These are phyloP conservation scores for Bos taurus DNA, from an alignment of 2,113 vertebrate genomes.

Conservation along the genomic window ARS-UCD2.0 NC_037336.1:85151501-85152000, in stretches of 20 bases:
- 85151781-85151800: not conserved
- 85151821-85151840: conserved; percentile 21
- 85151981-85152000: not conserved
- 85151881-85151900: not conserved
- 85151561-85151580: not conserved
- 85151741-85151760: conserved; percentile 31
- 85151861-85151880: not conserved
- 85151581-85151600: conserved; percentile 5
- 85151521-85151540: not conserved
- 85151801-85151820: not conserved
- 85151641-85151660: not conserved
- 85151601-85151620: not conserved
- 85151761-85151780: not conserved
- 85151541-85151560: not conserved
- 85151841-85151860: not conserved
- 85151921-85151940: not conserved
- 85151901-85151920: conserved; percentile 5
- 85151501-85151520: not conserved
- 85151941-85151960: not conserved
- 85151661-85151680: not conserved
- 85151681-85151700: not conserved
- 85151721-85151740: not conserved
- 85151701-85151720: conserved; percentile 22
- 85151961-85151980: not conserved
- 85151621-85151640: not conserved